A percentile compares a stretch with the other conserved stretches of the same genome.
Evolutionary conservation across 2,888 invertebrate genomes (phyloP).

Genomic region (Melieria crassipennis): DNA sequence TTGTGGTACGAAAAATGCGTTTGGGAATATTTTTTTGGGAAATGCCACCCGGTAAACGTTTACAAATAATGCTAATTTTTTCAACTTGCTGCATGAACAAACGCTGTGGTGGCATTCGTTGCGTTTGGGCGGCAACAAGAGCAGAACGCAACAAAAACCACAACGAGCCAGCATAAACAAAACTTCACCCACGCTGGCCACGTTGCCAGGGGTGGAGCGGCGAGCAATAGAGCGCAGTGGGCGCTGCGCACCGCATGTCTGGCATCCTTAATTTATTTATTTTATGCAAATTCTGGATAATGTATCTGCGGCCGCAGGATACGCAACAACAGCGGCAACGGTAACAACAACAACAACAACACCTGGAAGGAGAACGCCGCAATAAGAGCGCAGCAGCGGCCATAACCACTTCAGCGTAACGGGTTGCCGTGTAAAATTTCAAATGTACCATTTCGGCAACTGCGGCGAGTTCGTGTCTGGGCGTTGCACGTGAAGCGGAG

Average conservation of each 20-base stretch:
- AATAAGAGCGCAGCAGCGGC: conserved; percentile 8
- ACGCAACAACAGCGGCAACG: conserved; percentile 45
- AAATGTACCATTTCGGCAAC: background rate
- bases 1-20: too few species aligned
- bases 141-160: too few species aligned
- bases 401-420: background rate
- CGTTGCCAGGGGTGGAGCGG: conserved; percentile 1
- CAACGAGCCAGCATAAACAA: background rate
- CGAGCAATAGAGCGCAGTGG: conserved; percentile 15
- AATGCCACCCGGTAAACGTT: too few species aligned
- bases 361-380: background rate
- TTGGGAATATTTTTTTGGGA: too few species aligned
- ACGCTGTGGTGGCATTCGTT: too few species aligned
- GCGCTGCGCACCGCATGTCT: conserved; percentile 54
- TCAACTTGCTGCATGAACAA: too few species aligned
- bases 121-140: too few species aligned
- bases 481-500: background rate
- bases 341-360: background rate
- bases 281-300: conserved; percentile 63
- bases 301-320: conserved; percentile 60
- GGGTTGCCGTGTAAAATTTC: background rate
- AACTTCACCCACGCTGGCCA: background rate
- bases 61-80: too few species aligned
- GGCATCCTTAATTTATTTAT: conserved; percentile 63
- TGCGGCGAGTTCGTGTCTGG: background rate